A percentile compares a stretch with the other conserved stretches of the same genome.
Evolutionary conservation across 1,140 invertebrate genomes (phyloP).

Genomic region (Macrobrachium rosenbergii): DNA sequence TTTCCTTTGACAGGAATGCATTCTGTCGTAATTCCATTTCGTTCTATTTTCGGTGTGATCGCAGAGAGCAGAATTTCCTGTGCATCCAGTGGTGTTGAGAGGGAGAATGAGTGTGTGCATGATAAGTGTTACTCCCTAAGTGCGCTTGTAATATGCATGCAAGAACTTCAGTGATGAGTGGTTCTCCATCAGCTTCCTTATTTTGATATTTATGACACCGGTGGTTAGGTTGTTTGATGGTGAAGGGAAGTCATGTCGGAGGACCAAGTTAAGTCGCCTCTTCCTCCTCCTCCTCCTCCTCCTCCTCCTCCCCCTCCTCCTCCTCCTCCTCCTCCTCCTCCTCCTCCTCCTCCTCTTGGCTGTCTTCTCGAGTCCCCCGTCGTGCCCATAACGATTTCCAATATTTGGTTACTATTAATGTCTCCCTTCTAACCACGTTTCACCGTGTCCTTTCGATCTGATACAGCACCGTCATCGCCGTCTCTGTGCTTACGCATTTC

Average conservation of each 20-base stretch:
- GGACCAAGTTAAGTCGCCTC: neutral
- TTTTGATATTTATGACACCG: neutral
- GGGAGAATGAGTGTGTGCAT: too few relatives aligned
- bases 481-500: too few relatives aligned
- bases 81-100: too few relatives aligned
- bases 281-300: neutral
- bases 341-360: neutral
- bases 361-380: neutral
- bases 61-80: too few relatives aligned
- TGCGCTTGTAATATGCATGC: too few relatives aligned
- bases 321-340: neutral
- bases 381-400: neutral
- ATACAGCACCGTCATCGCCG: too few relatives aligned
- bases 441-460: too few relatives aligned
- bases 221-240: neutral
- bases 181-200: neutral
- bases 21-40: neutral
- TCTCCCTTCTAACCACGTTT: too few relatives aligned
- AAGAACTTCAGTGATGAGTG: too few relatives aligned
- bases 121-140: too few relatives aligned
- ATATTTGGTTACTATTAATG: too few relatives aligned
- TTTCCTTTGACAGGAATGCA: neutral
- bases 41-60: neutral
- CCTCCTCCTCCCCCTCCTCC: neutral
- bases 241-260: neutral